Evolutionary conservation across 1,140 invertebrate species (phyloP).

Genomic region (Ylistrum balloti): DNA sequence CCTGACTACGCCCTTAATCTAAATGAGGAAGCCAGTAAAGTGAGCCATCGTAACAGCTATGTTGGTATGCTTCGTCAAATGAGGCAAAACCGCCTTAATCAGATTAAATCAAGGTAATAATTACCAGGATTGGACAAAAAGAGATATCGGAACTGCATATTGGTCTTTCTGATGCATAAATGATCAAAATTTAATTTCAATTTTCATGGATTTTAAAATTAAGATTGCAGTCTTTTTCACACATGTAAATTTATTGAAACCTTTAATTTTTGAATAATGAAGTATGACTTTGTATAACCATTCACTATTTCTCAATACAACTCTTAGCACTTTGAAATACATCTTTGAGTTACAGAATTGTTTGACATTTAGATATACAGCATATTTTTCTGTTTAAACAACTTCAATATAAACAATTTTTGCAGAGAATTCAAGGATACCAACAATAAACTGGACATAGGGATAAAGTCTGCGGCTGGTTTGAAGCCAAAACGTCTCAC

Average conservation of each 20-base stretch:
- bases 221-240: neutral
- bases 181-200: neutral
- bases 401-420: neutral
- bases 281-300: neutral
- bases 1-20: slow-evolving; percentile 81
- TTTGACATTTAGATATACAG: neutral
- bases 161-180: too few relatives aligned
- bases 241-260: neutral
- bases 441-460: slow-evolving; percentile 79
- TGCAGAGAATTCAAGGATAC: slow-evolving; percentile 76
- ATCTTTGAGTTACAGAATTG: neutral
- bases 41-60: slow-evolving; percentile 75
- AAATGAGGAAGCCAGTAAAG: slow-evolving; percentile 69
- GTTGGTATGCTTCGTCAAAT: slow-evolving; percentile 73
- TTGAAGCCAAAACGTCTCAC: slow-evolving; percentile 75
- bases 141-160: neutral
- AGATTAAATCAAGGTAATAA: slow-evolving; percentile 69
- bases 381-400: neutral
- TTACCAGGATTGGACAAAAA: neutral
- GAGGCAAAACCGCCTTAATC: slow-evolving; percentile 74
- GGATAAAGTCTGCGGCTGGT: slow-evolving; percentile 78
- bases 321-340: neutral
- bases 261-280: neutral
- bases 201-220: neutral
- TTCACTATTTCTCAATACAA: too few relatives aligned